Conservation (phyloP, 2,888 invertebrate genomes). For the Ornithoptera priamus region DNA sequence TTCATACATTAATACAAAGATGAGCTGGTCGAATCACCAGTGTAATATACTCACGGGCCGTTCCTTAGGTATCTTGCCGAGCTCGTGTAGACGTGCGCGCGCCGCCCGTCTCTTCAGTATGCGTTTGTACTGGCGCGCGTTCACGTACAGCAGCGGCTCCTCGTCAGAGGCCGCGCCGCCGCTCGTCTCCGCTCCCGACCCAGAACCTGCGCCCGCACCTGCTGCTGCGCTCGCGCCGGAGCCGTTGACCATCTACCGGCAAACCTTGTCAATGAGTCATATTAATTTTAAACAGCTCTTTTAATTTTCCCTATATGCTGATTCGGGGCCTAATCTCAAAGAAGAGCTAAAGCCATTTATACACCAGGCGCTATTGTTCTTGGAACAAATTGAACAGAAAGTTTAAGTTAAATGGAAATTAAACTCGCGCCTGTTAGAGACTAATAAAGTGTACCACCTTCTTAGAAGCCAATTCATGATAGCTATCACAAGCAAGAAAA, state of each 20-base stretch:
- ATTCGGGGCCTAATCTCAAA: background rate
- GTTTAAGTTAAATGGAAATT: too few relatives aligned
- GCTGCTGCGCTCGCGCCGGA: constrained; percentile 43
- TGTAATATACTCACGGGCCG: constrained; percentile 83
- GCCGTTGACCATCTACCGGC: constrained; percentile 65
- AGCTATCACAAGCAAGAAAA: too few relatives aligned
- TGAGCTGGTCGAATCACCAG: too few relatives aligned
- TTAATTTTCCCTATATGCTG: background rate
- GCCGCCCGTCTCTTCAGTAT: constrained; percentile 97
- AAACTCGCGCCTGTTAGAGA: too few relatives aligned
- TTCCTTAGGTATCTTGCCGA: constrained; percentile 97
- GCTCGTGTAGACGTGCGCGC: constrained; percentile 95
- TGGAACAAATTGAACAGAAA: too few relatives aligned
- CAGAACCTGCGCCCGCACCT: constrained; percentile 32
- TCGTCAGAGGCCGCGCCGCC: constrained; percentile 85
- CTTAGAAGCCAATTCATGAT: too few relatives aligned
- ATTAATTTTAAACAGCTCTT: background rate
- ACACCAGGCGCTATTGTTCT: too few relatives aligned
- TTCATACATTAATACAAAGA: too few relatives aligned
- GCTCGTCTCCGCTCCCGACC: constrained; percentile 50
- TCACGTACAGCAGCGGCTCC: constrained; percentile 98
- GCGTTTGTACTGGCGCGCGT: constrained; percentile 98
- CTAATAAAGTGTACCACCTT: too few relatives aligned
- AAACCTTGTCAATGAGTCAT: background rate
- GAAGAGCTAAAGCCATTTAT: too few relatives aligned